Evolutionary conservation across 2,113 vertebrate species (phyloP).

Genomic region (Equus quagga): DNA sequence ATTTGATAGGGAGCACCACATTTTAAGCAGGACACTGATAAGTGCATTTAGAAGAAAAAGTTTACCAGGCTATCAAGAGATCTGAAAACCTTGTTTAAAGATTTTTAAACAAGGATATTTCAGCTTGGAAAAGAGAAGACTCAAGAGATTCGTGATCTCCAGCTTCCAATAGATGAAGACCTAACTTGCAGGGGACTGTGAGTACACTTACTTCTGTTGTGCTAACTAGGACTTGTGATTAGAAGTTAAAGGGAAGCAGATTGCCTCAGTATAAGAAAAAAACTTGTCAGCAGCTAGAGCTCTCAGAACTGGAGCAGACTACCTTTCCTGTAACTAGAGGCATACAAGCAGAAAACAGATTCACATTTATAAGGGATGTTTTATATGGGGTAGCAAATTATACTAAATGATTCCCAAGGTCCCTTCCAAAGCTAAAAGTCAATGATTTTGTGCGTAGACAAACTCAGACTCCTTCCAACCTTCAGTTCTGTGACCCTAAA

Average conservation of each 20-base stretch:
- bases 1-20: not conserved
- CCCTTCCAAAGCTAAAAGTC: slow-evolving; percentile 42
- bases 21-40: not conserved
- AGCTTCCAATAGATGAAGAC: slow-evolving; percentile 32
- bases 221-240: not conserved
- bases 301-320: slow-evolving; percentile 33
- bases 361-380: slow-evolving; percentile 38
- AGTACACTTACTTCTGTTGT: slow-evolving; percentile 34
- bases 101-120: not conserved
- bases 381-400: slow-evolving; percentile 22
- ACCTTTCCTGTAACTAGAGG: slow-evolving; percentile 19
- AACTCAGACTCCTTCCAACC: not conserved
- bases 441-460: not conserved
- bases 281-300: not conserved
- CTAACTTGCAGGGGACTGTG: not conserved
- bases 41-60: slow-evolving; percentile 19
- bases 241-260: slow-evolving; percentile 47
- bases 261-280: slow-evolving; percentile 30
- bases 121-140: not conserved
- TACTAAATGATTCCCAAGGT: slow-evolving; percentile 38
- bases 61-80: not conserved
- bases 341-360: slow-evolving; percentile 53
- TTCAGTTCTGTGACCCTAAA: slow-evolving; percentile 38
- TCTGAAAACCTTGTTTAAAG: slow-evolving; percentile 33
- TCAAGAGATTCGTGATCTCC: not conserved